A percentile compares a stretch with the other conserved stretches of the same genome.
Conservation (phyloP, 2,797 vertebrate species). For the Hypotaenidia okinawae region DNA sequence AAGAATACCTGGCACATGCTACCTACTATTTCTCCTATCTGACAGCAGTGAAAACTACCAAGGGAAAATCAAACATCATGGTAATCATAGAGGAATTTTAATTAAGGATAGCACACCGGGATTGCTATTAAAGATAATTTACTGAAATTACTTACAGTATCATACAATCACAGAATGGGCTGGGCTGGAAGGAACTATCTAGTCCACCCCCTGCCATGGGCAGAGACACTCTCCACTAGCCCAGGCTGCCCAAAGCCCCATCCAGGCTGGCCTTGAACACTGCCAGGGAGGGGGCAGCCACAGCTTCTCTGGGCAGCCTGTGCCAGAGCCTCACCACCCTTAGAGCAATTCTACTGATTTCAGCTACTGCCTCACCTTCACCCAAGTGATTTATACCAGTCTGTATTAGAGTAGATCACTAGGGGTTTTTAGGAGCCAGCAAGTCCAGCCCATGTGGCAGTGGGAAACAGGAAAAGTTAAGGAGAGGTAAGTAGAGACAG, state of each 20-base stretch:
- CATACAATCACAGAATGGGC: no score
- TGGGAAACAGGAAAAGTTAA: neutral
- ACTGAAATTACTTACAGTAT: neutral
- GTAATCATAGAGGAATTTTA: neutral
- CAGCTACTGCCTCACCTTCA: neutral
- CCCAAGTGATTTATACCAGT: neutral
- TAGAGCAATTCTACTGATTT: neutral
- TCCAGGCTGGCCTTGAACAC: neutral
- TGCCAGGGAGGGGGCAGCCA: neutral
- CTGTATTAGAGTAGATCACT: neutral
- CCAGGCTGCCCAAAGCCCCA: fast-evolving
- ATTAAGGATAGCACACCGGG: neutral
- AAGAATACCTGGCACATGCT: neutral
- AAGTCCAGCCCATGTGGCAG: neutral
- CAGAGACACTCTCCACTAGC: neutral
- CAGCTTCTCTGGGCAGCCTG: neutral
- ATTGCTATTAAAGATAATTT: neutral
- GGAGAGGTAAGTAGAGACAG: neutral
- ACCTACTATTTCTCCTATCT: neutral
- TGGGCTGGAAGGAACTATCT: neutral
- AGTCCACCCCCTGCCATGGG: neutral
- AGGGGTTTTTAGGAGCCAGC: neutral
- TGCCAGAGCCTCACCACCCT: neutral
- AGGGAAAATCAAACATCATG: neutral
- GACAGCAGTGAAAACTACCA: neutral